These are phyloP conservation scores for Pempheris klunzingeri DNA, from an alignment of 2,797 vertebrate species.

Conservation along the genomic window DNA sequence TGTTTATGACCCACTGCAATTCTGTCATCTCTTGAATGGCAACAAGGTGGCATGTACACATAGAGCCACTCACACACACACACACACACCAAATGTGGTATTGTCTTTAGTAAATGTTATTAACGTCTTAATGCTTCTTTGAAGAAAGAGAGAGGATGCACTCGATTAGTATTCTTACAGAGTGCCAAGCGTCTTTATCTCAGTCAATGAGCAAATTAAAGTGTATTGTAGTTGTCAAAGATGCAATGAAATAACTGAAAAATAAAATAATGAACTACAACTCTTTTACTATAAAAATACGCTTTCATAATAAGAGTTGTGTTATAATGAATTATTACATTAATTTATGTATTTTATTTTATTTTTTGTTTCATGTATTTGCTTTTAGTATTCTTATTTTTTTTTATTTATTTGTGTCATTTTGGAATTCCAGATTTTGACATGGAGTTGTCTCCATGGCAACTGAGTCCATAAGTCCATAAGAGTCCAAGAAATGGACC, in stretches of 20 bases:
- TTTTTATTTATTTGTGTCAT: neutral
- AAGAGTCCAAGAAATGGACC: too few relatives aligned
- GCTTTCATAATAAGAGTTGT: neutral
- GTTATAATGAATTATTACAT: neutral
- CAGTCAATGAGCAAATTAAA: neutral
- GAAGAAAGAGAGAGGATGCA: neutral
- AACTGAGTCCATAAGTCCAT: neutral
- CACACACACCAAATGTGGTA: neutral
- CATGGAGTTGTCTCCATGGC: neutral
- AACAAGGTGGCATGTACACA: slow-evolving; percentile 65
- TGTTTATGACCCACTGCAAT: slow-evolving; percentile 90
- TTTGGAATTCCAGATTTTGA: neutral
- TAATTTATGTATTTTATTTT: too few relatives aligned
- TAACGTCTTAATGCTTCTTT: slow-evolving; percentile 13
- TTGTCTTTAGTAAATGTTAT: slow-evolving; percentile 13
- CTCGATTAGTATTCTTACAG: too few relatives aligned
- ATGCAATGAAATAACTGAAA: neutral
- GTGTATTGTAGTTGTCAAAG: neutral
- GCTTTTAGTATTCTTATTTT: neutral
- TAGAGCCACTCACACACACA: slow-evolving; percentile 11
- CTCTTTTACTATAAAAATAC: neutral
- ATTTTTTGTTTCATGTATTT: neutral
- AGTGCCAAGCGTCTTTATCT: neutral
- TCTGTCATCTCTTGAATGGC: slow-evolving; percentile 87
- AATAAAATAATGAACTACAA: neutral